phyloP scores from a whole-genome alignment of 2,888 invertebrate species.

The Scelioninae gen. 2 region DNA sequence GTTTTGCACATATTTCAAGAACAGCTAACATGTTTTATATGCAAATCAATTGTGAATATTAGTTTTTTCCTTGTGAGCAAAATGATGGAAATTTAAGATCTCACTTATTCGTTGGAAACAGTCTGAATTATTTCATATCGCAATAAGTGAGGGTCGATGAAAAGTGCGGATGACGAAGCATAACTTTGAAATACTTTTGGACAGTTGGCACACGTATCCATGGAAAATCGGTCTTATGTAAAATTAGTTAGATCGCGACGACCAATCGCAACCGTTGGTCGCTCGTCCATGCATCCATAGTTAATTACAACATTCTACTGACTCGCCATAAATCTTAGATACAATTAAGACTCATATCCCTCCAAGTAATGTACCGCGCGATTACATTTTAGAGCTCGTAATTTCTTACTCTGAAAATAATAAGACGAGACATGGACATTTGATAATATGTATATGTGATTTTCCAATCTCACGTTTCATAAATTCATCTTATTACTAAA shows the following conservation, averaged over 20 bases:
- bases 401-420: conserved; percentile 35
- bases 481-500: conserved; percentile 18
- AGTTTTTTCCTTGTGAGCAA: conserved; percentile 49
- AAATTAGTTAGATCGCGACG: conserved; percentile 35
- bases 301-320: conserved; percentile 46
- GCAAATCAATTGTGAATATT: conserved; percentile 39
- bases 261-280: conserved; percentile 33
- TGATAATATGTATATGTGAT: conserved; percentile 34
- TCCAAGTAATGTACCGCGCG: conserved; percentile 62
- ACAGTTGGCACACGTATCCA: conserved; percentile 32
- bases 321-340: conserved; percentile 68
- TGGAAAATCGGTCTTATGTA: conserved; percentile 33
- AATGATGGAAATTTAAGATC: conserved; percentile 26
- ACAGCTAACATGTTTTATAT: neutral
- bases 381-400: conserved; percentile 36
- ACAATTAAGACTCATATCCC: conserved; percentile 70
- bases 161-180: conserved; percentile 6
- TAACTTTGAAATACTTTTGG: conserved; percentile 41
- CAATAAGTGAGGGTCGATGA: conserved; percentile 28
- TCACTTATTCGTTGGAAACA: conserved; percentile 25
- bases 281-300: conserved; percentile 43
- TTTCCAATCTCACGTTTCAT: conserved; percentile 21
- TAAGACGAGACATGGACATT: conserved; percentile 20
- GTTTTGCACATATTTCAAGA: too few relatives aligned
- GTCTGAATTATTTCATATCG: conserved; percentile 34